These are phyloP conservation scores for Leptinotarsa lineolata DNA, from an alignment of 1,140 invertebrate genomes.

Conservation along the genomic window DNA sequence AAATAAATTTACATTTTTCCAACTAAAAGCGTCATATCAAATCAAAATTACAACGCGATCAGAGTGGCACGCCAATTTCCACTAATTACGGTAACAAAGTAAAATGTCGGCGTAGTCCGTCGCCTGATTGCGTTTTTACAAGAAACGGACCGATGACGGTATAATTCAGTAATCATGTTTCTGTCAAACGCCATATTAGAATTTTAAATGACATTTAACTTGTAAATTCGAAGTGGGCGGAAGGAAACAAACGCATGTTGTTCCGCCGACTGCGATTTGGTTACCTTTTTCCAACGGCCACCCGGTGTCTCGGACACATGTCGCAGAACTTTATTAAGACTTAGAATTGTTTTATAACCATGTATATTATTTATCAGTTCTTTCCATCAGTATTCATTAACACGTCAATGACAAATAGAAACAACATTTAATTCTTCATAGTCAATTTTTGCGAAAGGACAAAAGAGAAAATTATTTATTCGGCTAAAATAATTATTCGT, in stretches of 20 bases:
- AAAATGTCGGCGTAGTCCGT: slow-evolving; percentile 41
- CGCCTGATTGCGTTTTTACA: slow-evolving; percentile 33
- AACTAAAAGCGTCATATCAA: background rate
- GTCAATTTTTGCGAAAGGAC: no score
- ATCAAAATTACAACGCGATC: slow-evolving; percentile 5
- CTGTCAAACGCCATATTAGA: slow-evolving; percentile 45
- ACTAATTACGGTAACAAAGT: slow-evolving; percentile 44
- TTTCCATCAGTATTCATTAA: no score
- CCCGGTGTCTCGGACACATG: slow-evolving; percentile 32
- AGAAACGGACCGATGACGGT: slow-evolving; percentile 17
- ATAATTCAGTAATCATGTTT: slow-evolving; percentile 43
- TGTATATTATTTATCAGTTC: no score
- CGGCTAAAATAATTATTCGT: no score
- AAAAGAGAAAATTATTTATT: no score
- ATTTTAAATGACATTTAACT: slow-evolving; percentile 52
- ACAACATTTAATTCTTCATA: no score
- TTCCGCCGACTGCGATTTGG: slow-evolving; percentile 46
- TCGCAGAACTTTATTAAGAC: slow-evolving; percentile 22
- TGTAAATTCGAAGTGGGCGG: slow-evolving; percentile 49
- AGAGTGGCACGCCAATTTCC: slow-evolving; percentile 36
- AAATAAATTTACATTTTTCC: background rate
- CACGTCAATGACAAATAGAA: no score
- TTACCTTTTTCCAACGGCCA: slow-evolving; percentile 36
- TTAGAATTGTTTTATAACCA: background rate
- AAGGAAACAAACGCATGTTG: slow-evolving; percentile 51